phyloP scores from a whole-genome alignment of 2,113 vertebrate species.

The Sylvicapra grimmia region DNA sequence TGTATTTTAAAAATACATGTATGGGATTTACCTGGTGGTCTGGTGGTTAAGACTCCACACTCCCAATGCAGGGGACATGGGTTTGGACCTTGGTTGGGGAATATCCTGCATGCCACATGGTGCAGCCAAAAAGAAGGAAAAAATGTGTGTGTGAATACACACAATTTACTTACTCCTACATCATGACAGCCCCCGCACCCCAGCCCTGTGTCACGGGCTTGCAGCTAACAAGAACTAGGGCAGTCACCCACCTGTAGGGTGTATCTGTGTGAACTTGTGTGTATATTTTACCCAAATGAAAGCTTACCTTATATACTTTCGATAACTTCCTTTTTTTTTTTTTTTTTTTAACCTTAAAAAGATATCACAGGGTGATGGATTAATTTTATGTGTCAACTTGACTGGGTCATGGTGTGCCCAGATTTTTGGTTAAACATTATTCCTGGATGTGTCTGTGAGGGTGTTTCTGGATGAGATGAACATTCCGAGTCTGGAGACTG shows the following conservation, averaged over 20 bases:
- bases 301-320: background rate
- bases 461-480: background rate
- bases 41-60: background rate
- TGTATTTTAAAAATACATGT: background rate
- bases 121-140: background rate
- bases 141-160: background rate
- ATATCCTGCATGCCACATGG: background rate
- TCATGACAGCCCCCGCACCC: background rate
- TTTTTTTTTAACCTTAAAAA: background rate
- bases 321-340: background rate
- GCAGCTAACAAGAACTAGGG: background rate
- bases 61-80: background rate
- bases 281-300: background rate
- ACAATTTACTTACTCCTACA: background rate
- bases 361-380: background rate
- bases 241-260: background rate
- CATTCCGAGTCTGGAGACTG: background rate
- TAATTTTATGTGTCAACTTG: background rate
- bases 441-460: background rate
- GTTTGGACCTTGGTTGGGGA: background rate
- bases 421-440: background rate
- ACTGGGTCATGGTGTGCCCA: background rate
- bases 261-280: background rate
- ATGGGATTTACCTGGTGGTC: background rate
- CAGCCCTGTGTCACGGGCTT: accelerated